Evolutionary conservation across 2,113 vertebrate genomes (phyloP).

Genomic region (Eptesicus fuscus): DNA sequence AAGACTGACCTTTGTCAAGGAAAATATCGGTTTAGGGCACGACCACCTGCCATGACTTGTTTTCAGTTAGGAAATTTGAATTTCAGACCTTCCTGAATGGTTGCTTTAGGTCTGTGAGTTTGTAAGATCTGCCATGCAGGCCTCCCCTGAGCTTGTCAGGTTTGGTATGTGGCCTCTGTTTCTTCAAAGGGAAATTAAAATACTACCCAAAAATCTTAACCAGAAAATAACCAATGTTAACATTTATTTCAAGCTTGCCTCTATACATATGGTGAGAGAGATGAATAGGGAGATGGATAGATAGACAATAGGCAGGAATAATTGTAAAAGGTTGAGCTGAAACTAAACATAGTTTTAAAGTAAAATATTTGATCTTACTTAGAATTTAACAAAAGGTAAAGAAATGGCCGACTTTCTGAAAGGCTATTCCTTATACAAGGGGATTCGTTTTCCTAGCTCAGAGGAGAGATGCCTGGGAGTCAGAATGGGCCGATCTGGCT

Average conservation of each 20-base stretch:
- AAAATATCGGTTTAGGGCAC: not conserved
- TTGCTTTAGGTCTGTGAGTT: not conserved
- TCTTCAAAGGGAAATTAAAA: not conserved
- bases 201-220: not conserved
- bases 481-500: not conserved
- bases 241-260: not conserved
- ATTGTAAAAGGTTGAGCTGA: not conserved
- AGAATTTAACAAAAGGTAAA: slow-evolving; percentile 10
- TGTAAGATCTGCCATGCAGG: not conserved
- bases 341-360: not conserved
- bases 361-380: not conserved
- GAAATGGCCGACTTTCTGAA: not conserved
- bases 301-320: not conserved
- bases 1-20: not conserved
- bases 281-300: not conserved
- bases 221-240: not conserved
- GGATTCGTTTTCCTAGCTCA: not conserved
- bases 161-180: not conserved
- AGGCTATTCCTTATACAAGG: not conserved
- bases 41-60: not conserved
- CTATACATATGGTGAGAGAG: not conserved
- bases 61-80: not conserved
- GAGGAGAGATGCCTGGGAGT: not conserved
- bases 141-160: not conserved
- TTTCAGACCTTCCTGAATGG: not conserved